These are phyloP conservation scores for Bemisia tabaci DNA, from an alignment of 1,140 invertebrate genomes.

Conservation along the genomic window DNA sequence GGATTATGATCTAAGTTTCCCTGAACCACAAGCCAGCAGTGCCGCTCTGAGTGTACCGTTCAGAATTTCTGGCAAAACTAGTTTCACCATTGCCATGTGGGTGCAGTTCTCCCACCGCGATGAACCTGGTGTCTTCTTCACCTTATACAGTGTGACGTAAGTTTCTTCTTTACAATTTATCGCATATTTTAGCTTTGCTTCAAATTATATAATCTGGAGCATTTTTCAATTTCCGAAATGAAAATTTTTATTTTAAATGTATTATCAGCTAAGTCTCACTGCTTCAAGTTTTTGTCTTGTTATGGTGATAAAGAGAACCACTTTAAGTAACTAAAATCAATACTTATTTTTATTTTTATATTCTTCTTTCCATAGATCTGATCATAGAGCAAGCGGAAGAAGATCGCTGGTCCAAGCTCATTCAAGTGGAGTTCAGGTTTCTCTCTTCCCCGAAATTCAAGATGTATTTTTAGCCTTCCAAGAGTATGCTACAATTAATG, in stretches of 20 bases:
- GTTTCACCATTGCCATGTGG: constrained; percentile 87
- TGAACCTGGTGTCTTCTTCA: constrained; percentile 85
- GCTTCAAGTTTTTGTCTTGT: no score
- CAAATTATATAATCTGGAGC: no score
- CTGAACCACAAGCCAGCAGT: constrained; percentile 72
- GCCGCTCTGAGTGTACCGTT: constrained; percentile 84
- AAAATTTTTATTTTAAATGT: no score
- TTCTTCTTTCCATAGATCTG: constrained; percentile 38
- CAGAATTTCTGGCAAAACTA: constrained; percentile 51
- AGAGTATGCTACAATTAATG: constrained; percentile 85
- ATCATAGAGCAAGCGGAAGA: constrained; percentile 63
- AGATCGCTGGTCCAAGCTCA: constrained; percentile 75
- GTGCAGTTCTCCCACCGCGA: constrained; percentile 84
- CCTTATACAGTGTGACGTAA: constrained; percentile 72
- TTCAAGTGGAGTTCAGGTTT: constrained; percentile 76
- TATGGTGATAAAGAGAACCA: no score
- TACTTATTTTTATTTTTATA: constrained; percentile 4
- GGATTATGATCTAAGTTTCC: constrained; percentile 90
- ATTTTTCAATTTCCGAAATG: no score
- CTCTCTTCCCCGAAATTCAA: constrained; percentile 71
- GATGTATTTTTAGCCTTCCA: constrained; percentile 82
- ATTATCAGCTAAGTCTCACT: no score
- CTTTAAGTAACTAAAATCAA: no score
- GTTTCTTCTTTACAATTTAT: constrained; percentile 24
- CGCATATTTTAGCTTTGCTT: no score